Evolutionary conservation across 2,797 vertebrate species (phyloP).

Genomic region (Channallabes apus): DNA sequence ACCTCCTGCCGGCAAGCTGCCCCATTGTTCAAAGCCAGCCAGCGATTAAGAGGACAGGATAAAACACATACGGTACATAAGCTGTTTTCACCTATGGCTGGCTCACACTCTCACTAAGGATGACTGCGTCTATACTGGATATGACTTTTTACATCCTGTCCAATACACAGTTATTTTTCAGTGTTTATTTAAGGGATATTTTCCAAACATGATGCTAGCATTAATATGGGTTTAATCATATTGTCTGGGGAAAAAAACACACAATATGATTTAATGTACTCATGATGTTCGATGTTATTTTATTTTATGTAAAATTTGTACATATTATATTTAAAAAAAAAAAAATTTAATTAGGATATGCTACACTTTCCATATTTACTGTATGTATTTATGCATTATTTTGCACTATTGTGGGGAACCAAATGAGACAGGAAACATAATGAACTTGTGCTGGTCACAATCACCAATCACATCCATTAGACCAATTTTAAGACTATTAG

Average conservation of each 20-base stretch:
- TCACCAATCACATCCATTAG: not conserved
- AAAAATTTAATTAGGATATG: too few species aligned
- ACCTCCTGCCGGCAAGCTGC: slow-evolving; percentile 58
- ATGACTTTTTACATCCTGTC: not conserved
- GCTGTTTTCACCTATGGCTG: slow-evolving; percentile 54
- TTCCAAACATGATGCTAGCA: not conserved
- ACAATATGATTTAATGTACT: not conserved
- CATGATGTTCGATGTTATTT: not conserved
- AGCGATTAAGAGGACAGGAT: slow-evolving; percentile 48
- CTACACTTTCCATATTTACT: not conserved
- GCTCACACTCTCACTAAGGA: slow-evolving; percentile 34
- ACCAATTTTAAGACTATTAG: not conserved
- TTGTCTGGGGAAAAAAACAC: not conserved
- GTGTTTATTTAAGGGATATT: not conserved
- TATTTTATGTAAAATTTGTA: not conserved
- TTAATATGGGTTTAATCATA: not conserved
- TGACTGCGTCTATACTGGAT: slow-evolving; percentile 19
- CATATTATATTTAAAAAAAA: too few species aligned
- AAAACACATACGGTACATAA: slow-evolving; percentile 55
- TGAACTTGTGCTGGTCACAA: not conserved
- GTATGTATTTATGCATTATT: not conserved
- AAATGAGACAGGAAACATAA: not conserved
- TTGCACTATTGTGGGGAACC: not conserved
- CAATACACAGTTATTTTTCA: not conserved
- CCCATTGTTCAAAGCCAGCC: slow-evolving; percentile 57